Evolutionary conservation across 2,888 invertebrate genomes (phyloP), one percentile per base, ranked within the genome.

Genomic region (Auanema sp.): DNA sequence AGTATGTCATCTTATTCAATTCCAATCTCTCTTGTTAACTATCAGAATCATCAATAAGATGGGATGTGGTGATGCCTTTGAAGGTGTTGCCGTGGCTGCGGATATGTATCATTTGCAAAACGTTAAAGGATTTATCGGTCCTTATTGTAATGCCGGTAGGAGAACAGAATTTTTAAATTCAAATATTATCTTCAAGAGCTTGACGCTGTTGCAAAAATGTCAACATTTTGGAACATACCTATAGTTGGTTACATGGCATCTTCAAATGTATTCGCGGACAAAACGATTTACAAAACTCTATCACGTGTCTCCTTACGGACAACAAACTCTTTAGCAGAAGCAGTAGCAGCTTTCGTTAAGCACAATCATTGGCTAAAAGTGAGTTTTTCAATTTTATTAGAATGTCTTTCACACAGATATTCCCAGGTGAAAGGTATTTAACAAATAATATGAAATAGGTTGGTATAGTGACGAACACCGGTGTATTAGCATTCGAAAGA

Each of bases 241-340:
- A 77, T 83, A 44, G 70, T 82, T 47, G 82, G 82, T 23, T 82
- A 82, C 69, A 82, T 82, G 78, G 78, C 82, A 10, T 78, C 82
- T 11, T 76, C 70, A 24, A 83, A 77, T 25, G 66, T 68, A n/a
- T 81, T 82, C 58, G 75, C 80, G 0, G 82, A 82, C 58, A 82
- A 82, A 57, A 68, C 70, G 18, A 68, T 81, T 33, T 80, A 80
- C 67, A 80, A 81, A 63, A 82, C 82, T 0, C 57, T 82, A 58
- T 77, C 82, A 2, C 66, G 82, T 51, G 79, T 82, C 0, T 82
- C 82, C 0, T 64, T 83, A 3, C 41, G 82, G 58, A 82, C 82
- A 5, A 81, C 79, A 1, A 82, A 82, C 58, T 79, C 80, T 25
- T 64, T 82, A 33, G 82, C 82, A 4, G 69, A 78, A 53, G 79